Evolutionary conservation across 64 coral and sea anemone species (phyloP).

Genomic region (Exaiptasia diaphana): DNA sequence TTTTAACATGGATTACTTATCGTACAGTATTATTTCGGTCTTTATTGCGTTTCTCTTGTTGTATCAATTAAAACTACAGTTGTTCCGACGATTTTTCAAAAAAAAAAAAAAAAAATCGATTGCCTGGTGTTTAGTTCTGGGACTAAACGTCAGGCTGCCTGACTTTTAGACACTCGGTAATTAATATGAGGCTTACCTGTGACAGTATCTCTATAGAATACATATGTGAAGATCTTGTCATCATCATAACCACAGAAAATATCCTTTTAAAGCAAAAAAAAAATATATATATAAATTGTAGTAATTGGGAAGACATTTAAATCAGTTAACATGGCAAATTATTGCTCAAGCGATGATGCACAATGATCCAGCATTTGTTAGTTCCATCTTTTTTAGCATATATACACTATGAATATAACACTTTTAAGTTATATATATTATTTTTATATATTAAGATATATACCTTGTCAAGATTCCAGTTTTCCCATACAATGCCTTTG

Average conservation of each 20-base stretch:
- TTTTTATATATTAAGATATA: neutral
- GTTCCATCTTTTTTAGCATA: too few relatives aligned
- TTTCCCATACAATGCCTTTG: slow-evolving; percentile 94
- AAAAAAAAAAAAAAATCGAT: too few relatives aligned
- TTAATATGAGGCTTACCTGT: slow-evolving; percentile 56
- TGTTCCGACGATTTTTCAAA: too few relatives aligned
- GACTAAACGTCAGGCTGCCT: too few relatives aligned
- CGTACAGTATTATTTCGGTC: too few relatives aligned
- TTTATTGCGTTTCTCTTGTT: too few relatives aligned
- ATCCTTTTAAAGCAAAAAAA: slow-evolving; percentile 66
- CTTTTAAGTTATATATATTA: neutral
- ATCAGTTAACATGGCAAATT: too few relatives aligned
- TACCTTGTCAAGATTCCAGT: slow-evolving; percentile 93
- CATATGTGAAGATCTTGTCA: slow-evolving; percentile 95
- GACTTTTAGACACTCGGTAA: too few relatives aligned
- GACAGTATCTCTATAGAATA: slow-evolving; percentile 89
- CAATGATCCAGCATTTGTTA: neutral
- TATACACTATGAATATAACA: neutral
- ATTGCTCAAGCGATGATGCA: neutral
- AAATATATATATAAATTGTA: neutral
- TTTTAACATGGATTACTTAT: too few relatives aligned
- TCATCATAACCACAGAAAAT: slow-evolving; percentile 95
- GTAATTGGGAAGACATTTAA: neutral
- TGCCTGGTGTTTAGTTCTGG: too few relatives aligned
- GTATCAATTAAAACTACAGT: too few relatives aligned